Base-by-base conservation (phyloP, 2,797 vertebrate species). In the Crenuchus spilurus region DNA sequence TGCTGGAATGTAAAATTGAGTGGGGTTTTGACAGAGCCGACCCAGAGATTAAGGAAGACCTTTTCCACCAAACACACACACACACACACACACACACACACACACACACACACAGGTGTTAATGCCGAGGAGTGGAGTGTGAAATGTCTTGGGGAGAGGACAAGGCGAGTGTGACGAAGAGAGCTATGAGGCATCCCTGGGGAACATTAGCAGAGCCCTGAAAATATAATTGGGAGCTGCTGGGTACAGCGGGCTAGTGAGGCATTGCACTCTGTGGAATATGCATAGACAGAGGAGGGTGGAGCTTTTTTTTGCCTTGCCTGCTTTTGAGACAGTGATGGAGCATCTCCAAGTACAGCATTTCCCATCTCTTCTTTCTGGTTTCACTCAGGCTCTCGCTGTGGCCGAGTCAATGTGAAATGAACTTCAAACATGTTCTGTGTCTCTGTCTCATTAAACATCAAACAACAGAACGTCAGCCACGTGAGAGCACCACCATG, bases 211-310 rank as follows among this genome's bases (percentile, higher is more conserved):
- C 30, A 67, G 48, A 61, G 66, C 65, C 75, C 69, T 77, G 51
- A 69, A 82, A 75, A 80, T 72, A 75, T 78, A 41, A 78, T 75
- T 75, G 13, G 52, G 49, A 35, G 58, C 63, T 75, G 65, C 58
- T 72, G 64, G 72, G 64, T 68, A 64, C 35, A 78, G 75, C 63
- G 2, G 48, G 35, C 22, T n/a, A 30, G 37, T 41, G 39, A 72
- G 14, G 44, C 58, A 67, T 67, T 13, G 33, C 46, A 64, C 35
- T 61, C 44, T 49, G 30, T 13, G 55, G 46, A 71, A 66, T 49
- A 37, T 35, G 14, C 48, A 48, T 33, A 37, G 46, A n/a, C 9
- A 37, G 31, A 22, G 22, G 8, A 42, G 18, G 8, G 14, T 3
- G 16, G 20, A n/a, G 0, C 11, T 10, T 54, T 41, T 52, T 39